Conservation (phyloP, 2,113 vertebrate genomes). For the Nycticorax nycticorax region DNA sequence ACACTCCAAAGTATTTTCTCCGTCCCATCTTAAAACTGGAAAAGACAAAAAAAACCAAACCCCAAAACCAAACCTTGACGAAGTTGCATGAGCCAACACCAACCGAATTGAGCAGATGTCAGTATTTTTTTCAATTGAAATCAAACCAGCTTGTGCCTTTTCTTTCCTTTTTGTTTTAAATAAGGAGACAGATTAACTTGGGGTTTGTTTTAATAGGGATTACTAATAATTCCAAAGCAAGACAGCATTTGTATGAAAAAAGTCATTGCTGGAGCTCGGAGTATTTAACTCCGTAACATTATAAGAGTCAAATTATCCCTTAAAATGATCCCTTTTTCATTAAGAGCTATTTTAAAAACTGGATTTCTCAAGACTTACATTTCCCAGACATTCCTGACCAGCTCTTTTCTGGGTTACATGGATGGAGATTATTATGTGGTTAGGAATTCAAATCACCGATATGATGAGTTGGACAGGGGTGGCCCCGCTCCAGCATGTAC, state of each 20-base stretch:
- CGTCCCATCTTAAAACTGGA: background rate
- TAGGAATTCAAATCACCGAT: background rate
- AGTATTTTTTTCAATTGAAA: background rate
- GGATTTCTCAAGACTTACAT: background rate
- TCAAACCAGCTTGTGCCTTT: background rate
- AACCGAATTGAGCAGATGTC: background rate
- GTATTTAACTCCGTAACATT: background rate
- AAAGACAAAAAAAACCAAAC: background rate
- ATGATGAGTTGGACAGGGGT: background rate
- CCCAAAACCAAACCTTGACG: too few species aligned
- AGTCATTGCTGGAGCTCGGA: background rate
- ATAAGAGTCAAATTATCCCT: background rate
- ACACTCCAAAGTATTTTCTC: background rate
- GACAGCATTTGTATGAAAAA: background rate
- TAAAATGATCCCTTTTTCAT: background rate
- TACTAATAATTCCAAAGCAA: background rate
- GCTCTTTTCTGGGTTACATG: background rate
- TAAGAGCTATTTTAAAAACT: background rate
- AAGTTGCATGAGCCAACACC: background rate
- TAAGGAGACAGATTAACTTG: background rate
- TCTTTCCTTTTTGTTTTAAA: background rate
- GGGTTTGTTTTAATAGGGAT: background rate
- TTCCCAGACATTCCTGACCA: constrained; percentile 17
- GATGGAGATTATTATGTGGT: background rate
- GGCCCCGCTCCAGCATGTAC: background rate